These are phyloP conservation scores for Caranx melampygus DNA, from an alignment of 2,113 vertebrate genomes.

Conservation along the genomic window DNA sequence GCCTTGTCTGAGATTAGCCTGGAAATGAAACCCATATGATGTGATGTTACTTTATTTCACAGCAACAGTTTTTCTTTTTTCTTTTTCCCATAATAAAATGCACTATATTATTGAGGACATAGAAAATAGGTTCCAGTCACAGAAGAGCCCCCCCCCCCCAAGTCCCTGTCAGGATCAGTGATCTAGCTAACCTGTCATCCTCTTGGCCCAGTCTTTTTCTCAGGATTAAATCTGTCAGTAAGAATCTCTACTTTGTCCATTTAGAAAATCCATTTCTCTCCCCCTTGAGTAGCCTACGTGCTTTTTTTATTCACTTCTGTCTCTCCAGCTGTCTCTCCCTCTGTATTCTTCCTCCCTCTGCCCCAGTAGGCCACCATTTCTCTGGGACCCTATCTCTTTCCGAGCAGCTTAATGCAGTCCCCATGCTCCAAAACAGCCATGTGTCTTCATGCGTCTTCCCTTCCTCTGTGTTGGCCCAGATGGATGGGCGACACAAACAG, in stretches of 20 bases:
- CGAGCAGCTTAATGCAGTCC: constrained; percentile 69
- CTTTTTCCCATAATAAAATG: not conserved
- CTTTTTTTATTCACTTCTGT: constrained; percentile 18
- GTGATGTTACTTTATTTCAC: constrained; percentile 24
- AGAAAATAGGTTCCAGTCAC: constrained; percentile 22
- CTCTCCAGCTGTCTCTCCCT: constrained; percentile 40
- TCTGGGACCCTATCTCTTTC: constrained; percentile 62
- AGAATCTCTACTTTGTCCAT: constrained; percentile 64
- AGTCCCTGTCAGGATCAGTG: constrained; percentile 36
- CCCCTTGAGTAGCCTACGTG: constrained; percentile 44
- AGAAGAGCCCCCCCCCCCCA: not conserved
- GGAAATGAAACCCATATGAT: constrained; percentile 34
- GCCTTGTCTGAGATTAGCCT: constrained; percentile 21
- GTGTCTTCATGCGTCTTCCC: constrained; percentile 74
- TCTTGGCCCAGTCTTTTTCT: constrained; percentile 38
- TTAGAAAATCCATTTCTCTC: constrained; percentile 67
- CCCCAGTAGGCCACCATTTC: constrained; percentile 55
- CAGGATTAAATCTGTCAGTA: constrained; percentile 60
- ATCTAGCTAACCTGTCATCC: constrained; percentile 52
- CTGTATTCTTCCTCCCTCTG: constrained; percentile 26
- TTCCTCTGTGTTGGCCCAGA: constrained; percentile 73
- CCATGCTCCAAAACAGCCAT: constrained; percentile 67
- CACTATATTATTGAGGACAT: constrained; percentile 9
- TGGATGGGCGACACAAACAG: constrained; percentile 78
- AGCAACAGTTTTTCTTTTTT: not conserved